Base-by-base conservation (phyloP, 1,140 invertebrate genomes). In the Odontomachus brunneus region DNA sequence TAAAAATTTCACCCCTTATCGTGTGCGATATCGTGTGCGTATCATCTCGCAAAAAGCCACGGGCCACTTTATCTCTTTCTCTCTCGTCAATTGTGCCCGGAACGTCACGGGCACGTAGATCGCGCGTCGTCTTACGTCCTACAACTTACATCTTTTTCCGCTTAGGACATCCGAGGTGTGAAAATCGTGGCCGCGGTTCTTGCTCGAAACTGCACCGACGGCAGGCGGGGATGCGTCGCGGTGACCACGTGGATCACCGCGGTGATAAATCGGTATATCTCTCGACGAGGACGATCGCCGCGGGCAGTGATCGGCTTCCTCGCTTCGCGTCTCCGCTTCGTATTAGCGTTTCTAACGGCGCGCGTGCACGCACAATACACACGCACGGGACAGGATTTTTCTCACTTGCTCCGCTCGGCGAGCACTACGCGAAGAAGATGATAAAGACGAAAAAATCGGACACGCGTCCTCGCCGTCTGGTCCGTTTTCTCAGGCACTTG, bases 111-210 rank as follows among this genome's bases (percentile, higher is more conserved):
- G n/a, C 14, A 62, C 7, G 73, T 5, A 44, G 22, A 29, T 0
- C 24, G n/a, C 19, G 51, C 33, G 9, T 22, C 7, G 15, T 22
- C 44, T 76, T 65, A 76, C n/a, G 11, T 38, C 17, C 44, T 44
- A 44, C 5, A 33, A 92, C 92, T 93, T 90, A 93, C 92, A 93
- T 93, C 74, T 92, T 91, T 93, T 92, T 91, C 83, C 89, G 89
- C 76, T 88, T 84, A 89, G 84, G 83, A 86, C 91, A 91, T 92
- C 91, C 86, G 89, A 91, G 87, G 85, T 67, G 86, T 19, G 86
- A 91, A 90, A 87, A 89, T 81, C 33, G 72, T 85, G 53, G n/a
- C 24, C 49, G 72, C 29, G 38, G 38, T 49, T 72, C 44, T 53
- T 72, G n/a, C 26, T 60, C 22, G 59, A 74, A 69, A 86, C 29